Base-by-base conservation (phyloP, 30 jellyfish, hydroid and myxozoan genomes). In the Aurelia aurita region DNA sequence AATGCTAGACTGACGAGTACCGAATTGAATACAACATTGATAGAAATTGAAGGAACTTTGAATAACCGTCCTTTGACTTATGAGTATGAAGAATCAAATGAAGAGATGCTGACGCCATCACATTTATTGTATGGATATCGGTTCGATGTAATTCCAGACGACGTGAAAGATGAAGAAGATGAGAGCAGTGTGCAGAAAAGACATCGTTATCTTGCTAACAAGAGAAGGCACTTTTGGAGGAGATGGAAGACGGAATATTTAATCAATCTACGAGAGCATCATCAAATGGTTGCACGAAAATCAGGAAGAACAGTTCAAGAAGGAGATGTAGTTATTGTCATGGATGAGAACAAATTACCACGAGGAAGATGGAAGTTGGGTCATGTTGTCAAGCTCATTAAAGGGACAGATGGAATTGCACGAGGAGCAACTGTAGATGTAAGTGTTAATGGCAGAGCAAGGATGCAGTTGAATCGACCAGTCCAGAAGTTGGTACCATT, bases 91-190 rank as follows among this genome's bases (percentile, higher is more conserved):
- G 72, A 80, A 20, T 12, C 13, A 15, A 74, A n/a, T 46, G 90
- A 31, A 22, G 72, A 80, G 28, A 55, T 70, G 39, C 32, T 69
- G 25, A 84, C 93, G 8, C 87, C 87, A 15, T 43, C 63, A 6
- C 88, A 84, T 45, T 60, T 84, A 51, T 21, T 80, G 39, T 49
- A 5, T 39, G 93, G 93, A 5, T 5, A 65, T 10, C 58, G 88
- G n/a, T n/a, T n/a, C n/a, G n/a, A n/a, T n/a, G n/a, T n/a, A n/a
- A n/a, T n/a, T n/a, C n/a, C n/a, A n/a, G n/a, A n/a, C n/a, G n/a
- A n/a, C n/a, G n/a, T n/a, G n/a, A n/a, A n/a, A n/a, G n/a, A n/a
- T n/a, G n/a, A n/a, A n/a, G n/a, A n/a, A n/a, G n/a, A n/a, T n/a
- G n/a, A n/a, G n/a, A n/a, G n/a, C n/a, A n/a, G n/a, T n/a, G n/a